Conservation (phyloP, 2,888 invertebrate genomes). For the Yponomeuta malinellus region DNA sequence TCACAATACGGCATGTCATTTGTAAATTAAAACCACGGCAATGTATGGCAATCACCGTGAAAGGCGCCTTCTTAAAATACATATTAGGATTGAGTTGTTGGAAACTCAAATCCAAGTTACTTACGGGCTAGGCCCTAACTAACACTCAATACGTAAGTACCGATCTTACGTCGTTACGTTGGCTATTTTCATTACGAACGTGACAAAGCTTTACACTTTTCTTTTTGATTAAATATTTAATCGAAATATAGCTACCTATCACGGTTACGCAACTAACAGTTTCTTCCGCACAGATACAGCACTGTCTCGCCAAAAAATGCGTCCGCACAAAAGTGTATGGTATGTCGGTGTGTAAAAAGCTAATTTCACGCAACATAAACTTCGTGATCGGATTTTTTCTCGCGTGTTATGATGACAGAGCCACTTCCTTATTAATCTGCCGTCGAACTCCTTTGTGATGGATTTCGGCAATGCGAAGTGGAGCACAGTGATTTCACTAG, state of each 20-base stretch:
- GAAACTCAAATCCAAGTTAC: too few species aligned
- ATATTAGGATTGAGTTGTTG: too few species aligned
- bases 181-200: neutral
- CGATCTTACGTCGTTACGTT: neutral
- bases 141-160: too few species aligned
- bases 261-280: neutral
- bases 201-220: neutral
- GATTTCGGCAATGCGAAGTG: conserved; percentile 24
- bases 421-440: conserved; percentile 61
- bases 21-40: too few species aligned
- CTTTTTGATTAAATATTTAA: neutral
- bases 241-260: neutral
- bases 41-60: too few species aligned
- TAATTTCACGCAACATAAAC: conserved; percentile 72
- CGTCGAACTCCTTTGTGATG: conserved; percentile 44
- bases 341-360: conserved; percentile 17
- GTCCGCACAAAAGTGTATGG: conserved; percentile 11
- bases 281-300: neutral
- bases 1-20: too few species aligned
- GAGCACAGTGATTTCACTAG: neutral
- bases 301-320: neutral
- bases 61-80: too few species aligned
- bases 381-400: conserved; percentile 53
- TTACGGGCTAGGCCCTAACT: too few species aligned
- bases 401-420: conserved; percentile 55